Evolutionary conservation across 1,140 invertebrate species (phyloP).

Genomic region (Notospermus geniculatus): DNA sequence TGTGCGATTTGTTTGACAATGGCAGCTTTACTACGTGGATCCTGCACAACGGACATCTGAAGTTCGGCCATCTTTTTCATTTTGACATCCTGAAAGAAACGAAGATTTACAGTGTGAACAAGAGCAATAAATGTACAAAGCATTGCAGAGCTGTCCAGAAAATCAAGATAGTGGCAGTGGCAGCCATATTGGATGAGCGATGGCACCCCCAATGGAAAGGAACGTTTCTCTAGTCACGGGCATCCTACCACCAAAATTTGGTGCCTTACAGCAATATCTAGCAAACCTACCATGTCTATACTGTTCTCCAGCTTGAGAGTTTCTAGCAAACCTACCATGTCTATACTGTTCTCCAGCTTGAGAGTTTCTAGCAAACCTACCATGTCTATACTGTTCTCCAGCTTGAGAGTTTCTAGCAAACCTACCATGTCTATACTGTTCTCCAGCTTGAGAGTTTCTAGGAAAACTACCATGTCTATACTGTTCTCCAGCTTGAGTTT

Average conservation of each 20-base stretch:
- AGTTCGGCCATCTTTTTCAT: constrained; percentile 96
- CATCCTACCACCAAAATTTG: too few species aligned
- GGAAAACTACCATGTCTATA: too few species aligned
- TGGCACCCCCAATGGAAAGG: too few species aligned
- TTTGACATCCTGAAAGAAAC: constrained; percentile 77
- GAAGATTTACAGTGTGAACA: too few species aligned
- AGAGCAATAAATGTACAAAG: too few species aligned
- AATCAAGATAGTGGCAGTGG: too few species aligned
- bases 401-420: constrained; percentile 94
- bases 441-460: too few species aligned
- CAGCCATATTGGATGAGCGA: too few species aligned
- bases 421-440: constrained; percentile 91
- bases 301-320: constrained; percentile 92
- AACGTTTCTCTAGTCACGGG: too few species aligned
- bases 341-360: constrained; percentile 91
- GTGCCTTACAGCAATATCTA: too few species aligned
- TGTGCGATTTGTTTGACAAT: constrained; percentile 89
- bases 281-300: constrained; percentile 86
- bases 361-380: constrained; percentile 93
- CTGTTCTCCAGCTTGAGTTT: constrained; percentile 56
- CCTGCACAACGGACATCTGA: constrained; percentile 89
- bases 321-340: constrained; percentile 83
- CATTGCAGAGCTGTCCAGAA: too few species aligned
- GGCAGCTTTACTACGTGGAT: constrained; percentile 85
- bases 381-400: too few species aligned